Conservation (phyloP, 2,888 invertebrate species). For the Tortricodes alternella region DNA sequence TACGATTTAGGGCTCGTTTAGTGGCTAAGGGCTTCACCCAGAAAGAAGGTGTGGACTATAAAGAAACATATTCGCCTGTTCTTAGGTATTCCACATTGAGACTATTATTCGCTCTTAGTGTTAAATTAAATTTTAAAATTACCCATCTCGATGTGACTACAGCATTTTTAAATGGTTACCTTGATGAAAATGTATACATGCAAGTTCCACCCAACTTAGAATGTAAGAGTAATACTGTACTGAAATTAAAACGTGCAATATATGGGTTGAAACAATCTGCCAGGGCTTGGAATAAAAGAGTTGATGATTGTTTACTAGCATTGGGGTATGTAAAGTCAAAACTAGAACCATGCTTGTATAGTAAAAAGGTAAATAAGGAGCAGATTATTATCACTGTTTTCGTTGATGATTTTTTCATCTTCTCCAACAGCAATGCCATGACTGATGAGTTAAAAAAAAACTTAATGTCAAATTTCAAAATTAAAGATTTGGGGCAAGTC, state of each 20-base stretch:
- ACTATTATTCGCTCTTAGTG: too few species aligned
- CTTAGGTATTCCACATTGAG: too few species aligned
- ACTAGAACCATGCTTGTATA: constrained; percentile 14
- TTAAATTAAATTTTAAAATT: too few species aligned
- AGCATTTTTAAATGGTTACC: constrained; percentile 34
- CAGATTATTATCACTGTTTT: too few species aligned
- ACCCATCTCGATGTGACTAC: too few species aligned
- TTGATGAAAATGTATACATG: constrained; percentile 35
- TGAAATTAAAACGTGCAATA: constrained; percentile 36
- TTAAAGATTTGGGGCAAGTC: background rate
- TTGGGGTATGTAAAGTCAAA: constrained; percentile 17
- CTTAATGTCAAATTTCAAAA: background rate
- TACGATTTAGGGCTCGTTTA: too few species aligned
- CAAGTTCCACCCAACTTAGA: constrained; percentile 28
- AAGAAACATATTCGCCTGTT: too few species aligned
- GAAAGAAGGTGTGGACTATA: too few species aligned
- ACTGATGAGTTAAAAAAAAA: background rate
- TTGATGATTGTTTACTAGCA: constrained; percentile 6
- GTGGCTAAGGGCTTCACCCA: too few species aligned
- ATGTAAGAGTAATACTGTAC: constrained; percentile 29
- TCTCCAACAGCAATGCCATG: background rate
- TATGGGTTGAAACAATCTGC: constrained; percentile 36
- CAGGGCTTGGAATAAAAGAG: constrained; percentile 30
- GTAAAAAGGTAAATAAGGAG: background rate
- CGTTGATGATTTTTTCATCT: too few species aligned